Evolutionary conservation across 2,797 vertebrate species (phyloP).

Genomic region (Poecilia wingei): DNA sequence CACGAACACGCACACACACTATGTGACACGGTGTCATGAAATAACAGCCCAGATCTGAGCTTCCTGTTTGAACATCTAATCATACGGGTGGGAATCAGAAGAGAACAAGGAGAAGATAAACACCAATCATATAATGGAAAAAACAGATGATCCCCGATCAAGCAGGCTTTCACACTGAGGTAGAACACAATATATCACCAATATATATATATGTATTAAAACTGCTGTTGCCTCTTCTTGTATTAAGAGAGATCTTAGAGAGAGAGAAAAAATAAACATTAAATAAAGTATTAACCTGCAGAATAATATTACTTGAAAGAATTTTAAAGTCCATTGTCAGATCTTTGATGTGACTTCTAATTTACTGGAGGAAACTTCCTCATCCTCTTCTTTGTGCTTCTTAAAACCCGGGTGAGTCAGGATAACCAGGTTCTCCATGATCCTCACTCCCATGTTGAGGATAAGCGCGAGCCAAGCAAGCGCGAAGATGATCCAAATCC

Average conservation of each 20-base stretch:
- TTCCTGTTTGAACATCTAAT: slow-evolving; percentile 4
- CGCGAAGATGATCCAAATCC: slow-evolving; percentile 81
- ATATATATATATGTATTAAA: slow-evolving; percentile 14
- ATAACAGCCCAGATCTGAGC: neutral
- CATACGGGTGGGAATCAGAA: neutral
- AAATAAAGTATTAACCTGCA: neutral
- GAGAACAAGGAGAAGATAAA: neutral
- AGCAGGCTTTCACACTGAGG: slow-evolving; percentile 27
- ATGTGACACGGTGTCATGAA: neutral
- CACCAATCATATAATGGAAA: neutral
- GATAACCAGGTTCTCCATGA: slow-evolving; percentile 80
- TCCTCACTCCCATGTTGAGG: slow-evolving; percentile 77
- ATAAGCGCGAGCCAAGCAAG: slow-evolving; percentile 81
- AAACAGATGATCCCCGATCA: neutral
- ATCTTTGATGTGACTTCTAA: slow-evolving; percentile 66
- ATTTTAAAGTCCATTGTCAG: slow-evolving; percentile 28
- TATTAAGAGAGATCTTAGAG: neutral
- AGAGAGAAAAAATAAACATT: neutral
- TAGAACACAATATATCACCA: slow-evolving; percentile 22
- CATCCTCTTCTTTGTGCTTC: slow-evolving; percentile 56
- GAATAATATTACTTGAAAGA: neutral
- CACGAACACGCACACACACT: neutral
- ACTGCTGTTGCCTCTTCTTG: neutral
- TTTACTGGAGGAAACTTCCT: slow-evolving; percentile 57
- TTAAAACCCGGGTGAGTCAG: slow-evolving; percentile 62